phyloP scores from a whole-genome alignment of 2,113 vertebrate genomes.

The Glareola pratincola region DNA sequence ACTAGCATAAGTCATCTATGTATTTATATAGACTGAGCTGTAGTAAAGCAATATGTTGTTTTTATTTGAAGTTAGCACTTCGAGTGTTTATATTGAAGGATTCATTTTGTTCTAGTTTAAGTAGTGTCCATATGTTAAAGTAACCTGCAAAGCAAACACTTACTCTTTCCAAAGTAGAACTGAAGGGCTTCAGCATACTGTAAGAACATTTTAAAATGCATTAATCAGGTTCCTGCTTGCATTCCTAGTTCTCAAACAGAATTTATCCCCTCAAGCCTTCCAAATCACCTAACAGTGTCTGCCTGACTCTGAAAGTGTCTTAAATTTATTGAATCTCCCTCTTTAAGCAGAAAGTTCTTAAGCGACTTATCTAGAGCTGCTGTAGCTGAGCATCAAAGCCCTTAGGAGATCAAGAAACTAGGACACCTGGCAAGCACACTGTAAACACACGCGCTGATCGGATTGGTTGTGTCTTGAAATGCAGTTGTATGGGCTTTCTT shows the following conservation, averaged over 20 bases:
- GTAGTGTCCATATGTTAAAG: conserved; percentile 8
- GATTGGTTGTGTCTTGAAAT: neutral
- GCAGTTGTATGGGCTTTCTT: neutral
- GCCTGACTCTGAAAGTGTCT: neutral
- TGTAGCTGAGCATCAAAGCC: conserved; percentile 7
- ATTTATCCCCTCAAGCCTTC: neutral
- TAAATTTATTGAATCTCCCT: neutral
- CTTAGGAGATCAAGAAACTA: conserved; percentile 14
- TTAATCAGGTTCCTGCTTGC: neutral
- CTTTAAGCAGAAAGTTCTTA: conserved; percentile 35
- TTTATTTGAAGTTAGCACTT: conserved; percentile 17
- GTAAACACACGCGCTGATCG: neutral
- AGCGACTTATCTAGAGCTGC: conserved; percentile 31
- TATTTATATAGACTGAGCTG: neutral
- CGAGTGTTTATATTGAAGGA: neutral
- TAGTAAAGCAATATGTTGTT: conserved; percentile 48
- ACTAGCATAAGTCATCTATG: neutral
- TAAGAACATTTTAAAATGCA: neutral
- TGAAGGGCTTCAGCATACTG: neutral
- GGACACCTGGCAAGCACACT: conserved; percentile 23
- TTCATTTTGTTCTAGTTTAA: conserved; percentile 11
- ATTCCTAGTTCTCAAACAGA: neutral
- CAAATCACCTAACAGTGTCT: neutral
- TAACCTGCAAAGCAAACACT: neutral
- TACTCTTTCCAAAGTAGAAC: neutral